Base-by-base conservation (phyloP, 2,113 vertebrate genomes). In the Mungos mungo region DNA sequence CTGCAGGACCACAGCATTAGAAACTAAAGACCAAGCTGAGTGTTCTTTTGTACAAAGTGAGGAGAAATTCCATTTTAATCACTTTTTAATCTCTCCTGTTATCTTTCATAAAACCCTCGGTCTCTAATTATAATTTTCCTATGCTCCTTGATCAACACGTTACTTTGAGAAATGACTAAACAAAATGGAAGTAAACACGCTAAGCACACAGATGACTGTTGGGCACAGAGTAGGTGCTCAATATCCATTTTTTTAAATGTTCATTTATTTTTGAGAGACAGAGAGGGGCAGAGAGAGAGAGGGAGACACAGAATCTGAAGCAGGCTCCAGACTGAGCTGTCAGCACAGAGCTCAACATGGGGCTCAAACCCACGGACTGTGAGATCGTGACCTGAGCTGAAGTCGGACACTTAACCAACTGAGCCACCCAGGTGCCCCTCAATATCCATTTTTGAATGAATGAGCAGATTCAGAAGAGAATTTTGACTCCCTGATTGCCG, bases 11-110 rank as follows among this genome's bases (percentile, higher is more conserved):
- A 31, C 7, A 29, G 5, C 69, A 41, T n/a, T 27, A 27, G 13
- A 77, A 65, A 60, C 79, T 10, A 18, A 96, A 94, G 83, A 21
- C 35, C 14, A 66, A 45, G 29, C 10, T 41, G 21, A 97, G n/a
- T 19, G 87, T 79, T 45, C 35, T 74, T 66, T 35, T 45, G 0
- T 52, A 71, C 90, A 72, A 90, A 69, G 12, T 79, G 23, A 83
- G 80, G n/a, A 63, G 27, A 1, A 7, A 76, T 57, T 90, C 41
- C 18, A 3, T 21, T 2, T 90, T 86, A 23, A 57, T 81, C 52
- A 76, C 21, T 25, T 27, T 88, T 95, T 50, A 45, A 33, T 63
- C 66, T 90, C 63, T 60, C 35, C 10, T 38, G 11, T 52, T 47
- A 74, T 38, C 14, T 47, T 96, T 88, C 11, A 19, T 76, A 41